These are phyloP conservation scores for Vesta saturnalis DNA, from an alignment of 2,888 invertebrate genomes.

Conservation along the genomic window DNA sequence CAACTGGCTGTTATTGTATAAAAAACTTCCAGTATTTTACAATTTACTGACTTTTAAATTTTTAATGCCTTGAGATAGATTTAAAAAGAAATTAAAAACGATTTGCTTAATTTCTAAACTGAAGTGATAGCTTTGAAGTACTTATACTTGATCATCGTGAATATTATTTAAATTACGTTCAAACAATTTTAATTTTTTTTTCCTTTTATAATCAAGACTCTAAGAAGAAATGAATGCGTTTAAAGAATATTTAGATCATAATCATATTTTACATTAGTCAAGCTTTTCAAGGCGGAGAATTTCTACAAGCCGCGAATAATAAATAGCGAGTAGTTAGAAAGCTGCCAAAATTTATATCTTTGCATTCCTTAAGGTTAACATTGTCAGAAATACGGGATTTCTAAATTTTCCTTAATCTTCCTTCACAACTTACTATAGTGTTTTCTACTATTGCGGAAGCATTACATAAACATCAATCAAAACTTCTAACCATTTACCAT, in stretches of 20 bases:
- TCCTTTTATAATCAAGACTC: constrained; percentile 22
- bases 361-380: constrained; percentile 36
- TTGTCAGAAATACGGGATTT: constrained; percentile 30
- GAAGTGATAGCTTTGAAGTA: constrained; percentile 9
- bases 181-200: constrained; percentile 23
- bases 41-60: neutral
- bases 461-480: neutral
- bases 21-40: neutral
- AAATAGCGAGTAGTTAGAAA: constrained; percentile 39
- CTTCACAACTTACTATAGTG: constrained; percentile 7
- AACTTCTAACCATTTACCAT: too few species aligned
- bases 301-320: constrained; percentile 40
- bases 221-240: constrained; percentile 35
- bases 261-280: constrained; percentile 45
- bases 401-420: constrained; percentile 23
- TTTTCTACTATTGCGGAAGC: neutral
- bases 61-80: neutral
- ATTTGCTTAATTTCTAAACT: constrained; percentile 7
- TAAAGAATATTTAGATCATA: constrained; percentile 37
- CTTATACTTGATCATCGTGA: neutral
- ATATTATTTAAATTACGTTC: constrained; percentile 24
- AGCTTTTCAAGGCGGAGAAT: constrained; percentile 34
- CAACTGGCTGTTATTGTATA: neutral
- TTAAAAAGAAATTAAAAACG: neutral
- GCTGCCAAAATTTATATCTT: constrained; percentile 39